These are phyloP conservation scores for Pseudomyrmex concolor DNA, from an alignment of 1,140 invertebrate genomes.

Conservation along the genomic window DNA sequence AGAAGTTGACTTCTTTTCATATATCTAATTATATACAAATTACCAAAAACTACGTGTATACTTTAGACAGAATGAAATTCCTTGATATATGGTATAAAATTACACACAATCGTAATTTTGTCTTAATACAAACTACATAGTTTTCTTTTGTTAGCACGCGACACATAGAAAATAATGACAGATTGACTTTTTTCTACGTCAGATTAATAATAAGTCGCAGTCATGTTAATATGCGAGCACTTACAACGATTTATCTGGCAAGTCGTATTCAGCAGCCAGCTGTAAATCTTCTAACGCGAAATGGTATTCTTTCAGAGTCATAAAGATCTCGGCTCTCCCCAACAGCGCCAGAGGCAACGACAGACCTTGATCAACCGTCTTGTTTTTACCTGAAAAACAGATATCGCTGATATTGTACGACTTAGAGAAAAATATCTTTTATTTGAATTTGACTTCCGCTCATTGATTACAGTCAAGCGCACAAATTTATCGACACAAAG, in stretches of 20 bases:
- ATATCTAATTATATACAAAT: too few relatives aligned
- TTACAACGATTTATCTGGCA: slow-evolving; percentile 51
- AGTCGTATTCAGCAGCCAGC: slow-evolving; percentile 86
- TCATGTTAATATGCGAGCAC: background rate
- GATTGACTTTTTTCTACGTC: too few relatives aligned
- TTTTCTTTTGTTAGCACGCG: background rate
- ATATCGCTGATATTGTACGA: slow-evolving; percentile 12
- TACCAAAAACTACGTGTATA: too few relatives aligned
- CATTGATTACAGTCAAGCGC: background rate
- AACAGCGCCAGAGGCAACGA: slow-evolving; percentile 87
- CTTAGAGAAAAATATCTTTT: slow-evolving; percentile 5
- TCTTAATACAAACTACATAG: too few relatives aligned
- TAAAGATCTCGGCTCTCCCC: slow-evolving; percentile 86
- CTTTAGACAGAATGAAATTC: too few relatives aligned
- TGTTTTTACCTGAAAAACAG: slow-evolving; percentile 81
- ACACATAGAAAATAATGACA: background rate
- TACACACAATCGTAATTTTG: background rate
- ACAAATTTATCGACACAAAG: slow-evolving; percentile 33
- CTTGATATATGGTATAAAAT: too few relatives aligned
- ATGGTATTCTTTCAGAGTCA: slow-evolving; percentile 84
- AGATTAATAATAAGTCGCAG: background rate
- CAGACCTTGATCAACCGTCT: slow-evolving; percentile 86
- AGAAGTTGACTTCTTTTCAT: too few relatives aligned
- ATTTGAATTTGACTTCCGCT: background rate
- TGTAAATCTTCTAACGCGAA: slow-evolving; percentile 88